Base-by-base conservation (phyloP, 2,797 vertebrate species). In the Melanotaenia pygmaea region DNA sequence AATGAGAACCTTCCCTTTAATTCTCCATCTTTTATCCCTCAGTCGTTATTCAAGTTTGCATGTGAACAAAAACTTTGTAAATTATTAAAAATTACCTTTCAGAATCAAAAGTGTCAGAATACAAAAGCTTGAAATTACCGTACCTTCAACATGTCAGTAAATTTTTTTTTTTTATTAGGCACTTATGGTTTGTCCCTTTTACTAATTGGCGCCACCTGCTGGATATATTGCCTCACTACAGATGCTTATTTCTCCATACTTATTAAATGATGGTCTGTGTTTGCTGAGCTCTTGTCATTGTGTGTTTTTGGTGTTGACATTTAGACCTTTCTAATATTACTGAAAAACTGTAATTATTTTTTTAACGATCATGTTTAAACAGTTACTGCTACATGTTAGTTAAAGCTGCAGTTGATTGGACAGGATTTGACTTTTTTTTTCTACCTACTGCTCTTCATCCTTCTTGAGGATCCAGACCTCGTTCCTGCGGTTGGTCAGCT, bases 391-490 rank as follows among this genome's bases (percentile, higher is more conserved):
- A 5, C 14, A 45, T 22, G 0, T 50, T n/a, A 38, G 37, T 26
- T 26, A n/a, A 2, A 26, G 35, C 30, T 78, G 2, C 11, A 22
- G 62, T 7, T 47, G 5, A 20, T 5, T 7, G 10, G 4, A 16
- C 16, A 30, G 26, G 20, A 37, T 2, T 0, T 14, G 37, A 13
- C 59, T 38, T 40, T 58, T 35, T 2, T 62, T 2, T 22, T 1
- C 34, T 8, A 22, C 10, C 71, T 81, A 83, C 40, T 84, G n/a
- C 78, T 87, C 65, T 26, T 77, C 82, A 3, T 74, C 75, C 30
- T 91, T 91, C 85, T 93, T 91, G 66, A 94, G 88, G 71, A 96
- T 45, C 94, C 95, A 96, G 10, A 96, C 93, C 83, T 97, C 95
- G 0, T 95, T 95, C 73, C 82, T 92, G 90, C 94, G 94, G n/a